Conservation (phyloP, 2,797 vertebrate species). For the Molossus molossus region DNA sequence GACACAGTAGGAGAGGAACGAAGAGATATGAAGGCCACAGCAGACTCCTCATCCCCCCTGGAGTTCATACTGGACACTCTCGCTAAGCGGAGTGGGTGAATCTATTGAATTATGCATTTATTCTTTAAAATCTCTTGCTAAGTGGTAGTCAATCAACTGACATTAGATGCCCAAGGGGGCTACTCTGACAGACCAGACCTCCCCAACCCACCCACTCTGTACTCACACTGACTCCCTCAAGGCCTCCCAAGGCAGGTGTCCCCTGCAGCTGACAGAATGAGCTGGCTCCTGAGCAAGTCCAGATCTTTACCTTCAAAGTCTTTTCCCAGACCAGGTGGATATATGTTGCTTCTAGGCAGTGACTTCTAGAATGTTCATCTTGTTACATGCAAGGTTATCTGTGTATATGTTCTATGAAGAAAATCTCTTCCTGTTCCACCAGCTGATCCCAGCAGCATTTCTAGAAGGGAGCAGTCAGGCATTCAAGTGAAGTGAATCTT, state of each 20-base stretch:
- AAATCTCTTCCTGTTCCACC: not conserved
- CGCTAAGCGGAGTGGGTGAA: not conserved
- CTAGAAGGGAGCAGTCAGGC: not conserved
- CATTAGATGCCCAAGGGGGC: not conserved
- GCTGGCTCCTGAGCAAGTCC: not conserved
- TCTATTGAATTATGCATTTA: not conserved
- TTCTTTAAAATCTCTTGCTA: slow-evolving; percentile 7
- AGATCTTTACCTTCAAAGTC: not conserved
- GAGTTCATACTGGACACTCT: not conserved
- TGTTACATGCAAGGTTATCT: not conserved
- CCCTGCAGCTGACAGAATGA: not conserved
- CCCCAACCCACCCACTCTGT: not conserved
- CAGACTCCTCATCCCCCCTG: not conserved
- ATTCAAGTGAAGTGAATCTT: not conserved
- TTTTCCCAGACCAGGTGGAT: not conserved
- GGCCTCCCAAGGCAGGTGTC: not conserved
- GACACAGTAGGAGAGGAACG: not conserved
- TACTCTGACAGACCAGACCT: not conserved
- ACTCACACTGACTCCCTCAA: too few relatives aligned
- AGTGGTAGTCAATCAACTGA: not conserved
- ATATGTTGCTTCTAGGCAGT: not conserved
- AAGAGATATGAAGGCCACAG: accelerated
- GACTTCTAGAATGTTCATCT: not conserved
- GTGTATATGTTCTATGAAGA: not conserved
- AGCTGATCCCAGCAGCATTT: not conserved